Conservation (phyloP, 2,888 invertebrate genomes). For the Temnothorax ravouxi region DNA sequence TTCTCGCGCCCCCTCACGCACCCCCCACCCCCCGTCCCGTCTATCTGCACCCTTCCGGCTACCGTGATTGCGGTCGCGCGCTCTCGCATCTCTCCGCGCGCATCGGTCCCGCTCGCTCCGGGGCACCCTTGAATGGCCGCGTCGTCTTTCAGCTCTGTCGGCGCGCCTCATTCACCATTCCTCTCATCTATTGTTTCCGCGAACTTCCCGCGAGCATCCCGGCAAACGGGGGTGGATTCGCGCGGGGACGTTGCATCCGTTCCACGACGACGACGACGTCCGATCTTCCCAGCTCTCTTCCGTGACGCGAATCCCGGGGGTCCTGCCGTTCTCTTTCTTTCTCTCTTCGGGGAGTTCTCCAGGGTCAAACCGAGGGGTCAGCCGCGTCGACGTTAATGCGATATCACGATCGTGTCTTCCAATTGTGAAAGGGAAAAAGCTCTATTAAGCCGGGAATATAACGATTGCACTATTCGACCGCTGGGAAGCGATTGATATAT, state of each 20-base stretch:
- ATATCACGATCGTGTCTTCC: conserved; percentile 43
- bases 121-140: conserved; percentile 75
- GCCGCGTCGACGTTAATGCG: conserved; percentile 49
- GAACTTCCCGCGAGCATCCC: conserved; percentile 35
- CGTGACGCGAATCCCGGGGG: not conserved
- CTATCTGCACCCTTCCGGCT: conserved; percentile 82
- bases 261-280: conserved; percentile 39
- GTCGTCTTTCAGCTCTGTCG: conserved; percentile 72
- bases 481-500: conserved; percentile 6
- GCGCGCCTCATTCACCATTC: conserved; percentile 67
- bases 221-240: conserved; percentile 6
- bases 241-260: not conserved
- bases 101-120: conserved; percentile 71
- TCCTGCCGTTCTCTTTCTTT: not conserved
- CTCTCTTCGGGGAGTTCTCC: conserved; percentile 48
- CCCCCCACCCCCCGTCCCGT: conserved; percentile 22
- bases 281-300: conserved; percentile 39
- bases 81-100: conserved; percentile 61
- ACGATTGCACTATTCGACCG: conserved; percentile 32
- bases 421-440: conserved; percentile 50
- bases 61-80: conserved; percentile 78
- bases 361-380: conserved; percentile 50
- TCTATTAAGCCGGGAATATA: conserved; percentile 31
- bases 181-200: conserved; percentile 43
- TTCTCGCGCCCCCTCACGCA: not conserved